These are phyloP conservation scores for Coelopa pilipes DNA, from an alignment of 2,888 invertebrate genomes.

Conservation along the genomic window DNA sequence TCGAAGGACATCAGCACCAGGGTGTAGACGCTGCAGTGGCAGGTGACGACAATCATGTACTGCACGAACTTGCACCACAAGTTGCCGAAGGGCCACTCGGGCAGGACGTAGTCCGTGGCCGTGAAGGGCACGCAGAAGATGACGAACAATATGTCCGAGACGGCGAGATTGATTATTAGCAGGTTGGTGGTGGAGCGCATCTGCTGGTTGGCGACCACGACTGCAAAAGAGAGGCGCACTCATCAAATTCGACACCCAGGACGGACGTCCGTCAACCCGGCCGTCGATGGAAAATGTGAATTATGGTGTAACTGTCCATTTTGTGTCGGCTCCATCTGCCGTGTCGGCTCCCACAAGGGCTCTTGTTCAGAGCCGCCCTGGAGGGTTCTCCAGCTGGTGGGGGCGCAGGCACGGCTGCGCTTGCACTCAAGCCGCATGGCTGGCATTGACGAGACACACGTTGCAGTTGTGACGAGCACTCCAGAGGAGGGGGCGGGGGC, in stretches of 20 bases:
- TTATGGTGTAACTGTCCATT: no score
- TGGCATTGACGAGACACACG: no score
- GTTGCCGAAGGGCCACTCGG: conserved; percentile 91
- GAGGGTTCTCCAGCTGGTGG: no score
- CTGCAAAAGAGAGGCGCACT: conserved; percentile 58
- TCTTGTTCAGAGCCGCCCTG: no score
- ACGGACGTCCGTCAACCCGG: no score
- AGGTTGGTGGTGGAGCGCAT: conserved; percentile 95
- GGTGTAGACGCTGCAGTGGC: conserved; percentile 93
- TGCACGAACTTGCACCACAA: conserved; percentile 87
- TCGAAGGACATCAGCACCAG: conserved; percentile 94
- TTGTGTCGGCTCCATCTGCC: no score
- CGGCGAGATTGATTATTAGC: conserved; percentile 88
- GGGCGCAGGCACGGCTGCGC: no score
- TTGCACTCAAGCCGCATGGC: no score
- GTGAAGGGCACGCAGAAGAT: conserved; percentile 95
- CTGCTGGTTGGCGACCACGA: conserved; percentile 87
- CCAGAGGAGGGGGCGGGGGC: no score
- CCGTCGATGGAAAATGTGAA: no score
- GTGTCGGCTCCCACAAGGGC: no score
- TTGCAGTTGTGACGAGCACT: no score
- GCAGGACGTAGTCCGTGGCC: conserved; percentile 87
- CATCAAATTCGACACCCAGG: not conserved
- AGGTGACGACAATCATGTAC: conserved; percentile 91
- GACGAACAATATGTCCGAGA: conserved; percentile 91